Percentiles rank a stretch among this genome's conserved stretches.
Conservation (phyloP, 2,113 vertebrate species). For the Periophthalmus modestus region DNA sequence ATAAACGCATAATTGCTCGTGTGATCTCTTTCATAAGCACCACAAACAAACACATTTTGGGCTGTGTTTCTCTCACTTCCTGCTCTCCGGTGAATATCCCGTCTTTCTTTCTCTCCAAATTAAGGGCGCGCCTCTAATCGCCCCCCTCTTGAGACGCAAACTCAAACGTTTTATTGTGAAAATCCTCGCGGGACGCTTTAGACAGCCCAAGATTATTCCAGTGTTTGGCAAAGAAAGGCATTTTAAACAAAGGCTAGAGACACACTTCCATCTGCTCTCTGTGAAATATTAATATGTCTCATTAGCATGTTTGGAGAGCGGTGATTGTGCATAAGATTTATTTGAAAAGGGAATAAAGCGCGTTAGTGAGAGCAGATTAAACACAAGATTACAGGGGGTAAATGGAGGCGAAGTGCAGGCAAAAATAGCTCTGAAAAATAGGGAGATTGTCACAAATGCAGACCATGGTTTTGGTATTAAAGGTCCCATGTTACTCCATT, state of each 20-base stretch:
- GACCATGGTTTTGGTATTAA: too few species aligned
- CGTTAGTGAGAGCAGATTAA: neutral
- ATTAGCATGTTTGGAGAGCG: neutral
- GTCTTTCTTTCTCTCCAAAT: slow-evolving; percentile 61
- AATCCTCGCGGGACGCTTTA: slow-evolving; percentile 35
- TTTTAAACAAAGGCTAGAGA: slow-evolving; percentile 9
- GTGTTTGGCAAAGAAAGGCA: neutral
- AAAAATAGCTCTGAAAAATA: neutral
- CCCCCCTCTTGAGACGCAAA: slow-evolving; percentile 56
- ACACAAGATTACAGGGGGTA: neutral
- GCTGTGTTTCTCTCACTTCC: neutral
- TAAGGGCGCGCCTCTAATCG: slow-evolving; percentile 67
- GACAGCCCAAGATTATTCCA: neutral
- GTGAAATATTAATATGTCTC: slow-evolving; percentile 5
- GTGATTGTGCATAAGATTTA: neutral
- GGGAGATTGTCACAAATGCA: too few species aligned
- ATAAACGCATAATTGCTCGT: neutral
- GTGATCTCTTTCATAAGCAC: slow-evolving; percentile 30
- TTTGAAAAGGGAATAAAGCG: neutral
- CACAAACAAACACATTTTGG: slow-evolving; percentile 47
- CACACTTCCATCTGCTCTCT: neutral
- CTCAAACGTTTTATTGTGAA: slow-evolving; percentile 49
- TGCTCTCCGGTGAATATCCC: slow-evolving; percentile 59
- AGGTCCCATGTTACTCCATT: too few species aligned
- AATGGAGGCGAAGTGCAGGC: neutral